Conservation (phyloP, 1,140 invertebrate genomes). For the Idris sp. region DNA sequence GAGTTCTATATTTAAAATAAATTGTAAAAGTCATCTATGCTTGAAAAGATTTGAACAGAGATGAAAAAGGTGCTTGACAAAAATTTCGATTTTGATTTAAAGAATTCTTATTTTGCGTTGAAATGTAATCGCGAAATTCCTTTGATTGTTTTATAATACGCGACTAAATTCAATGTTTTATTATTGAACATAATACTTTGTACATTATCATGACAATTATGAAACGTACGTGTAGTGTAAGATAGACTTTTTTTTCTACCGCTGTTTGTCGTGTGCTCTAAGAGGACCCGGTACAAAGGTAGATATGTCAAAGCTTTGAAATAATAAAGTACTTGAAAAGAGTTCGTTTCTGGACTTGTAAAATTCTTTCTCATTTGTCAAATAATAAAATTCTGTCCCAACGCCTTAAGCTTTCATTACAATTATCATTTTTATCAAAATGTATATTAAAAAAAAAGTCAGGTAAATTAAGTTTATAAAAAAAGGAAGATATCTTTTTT, state of each 20-base stretch:
- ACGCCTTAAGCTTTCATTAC: slow-evolving; percentile 9
- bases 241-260: slow-evolving; percentile 44
- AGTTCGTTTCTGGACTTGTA: slow-evolving; percentile 25
- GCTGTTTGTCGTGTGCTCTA: slow-evolving; percentile 47
- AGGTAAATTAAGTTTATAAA: too few relatives aligned
- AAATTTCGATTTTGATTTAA: slow-evolving; percentile 19
- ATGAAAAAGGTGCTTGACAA: slow-evolving; percentile 2
- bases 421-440: too few relatives aligned
- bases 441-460: too few relatives aligned
- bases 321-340: slow-evolving; percentile 39
- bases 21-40: too few relatives aligned
- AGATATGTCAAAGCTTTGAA: slow-evolving; percentile 45
- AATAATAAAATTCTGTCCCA: slow-evolving; percentile 17
- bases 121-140: slow-evolving; percentile 26
- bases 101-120: slow-evolving; percentile 7
- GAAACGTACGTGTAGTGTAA: slow-evolving; percentile 42
- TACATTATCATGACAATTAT: slow-evolving; percentile 47
- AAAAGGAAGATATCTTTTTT: too few relatives aligned
- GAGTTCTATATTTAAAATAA: too few relatives aligned
- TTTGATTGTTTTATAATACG: slow-evolving; percentile 29
- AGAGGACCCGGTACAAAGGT: slow-evolving; percentile 46
- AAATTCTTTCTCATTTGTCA: slow-evolving; percentile 32
- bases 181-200: slow-evolving; percentile 46
- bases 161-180: slow-evolving; percentile 31
- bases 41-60: slow-evolving; percentile 7